phyloP scores from a whole-genome alignment of 1,140 invertebrate genomes.

The Chymomyza costata region DNA sequence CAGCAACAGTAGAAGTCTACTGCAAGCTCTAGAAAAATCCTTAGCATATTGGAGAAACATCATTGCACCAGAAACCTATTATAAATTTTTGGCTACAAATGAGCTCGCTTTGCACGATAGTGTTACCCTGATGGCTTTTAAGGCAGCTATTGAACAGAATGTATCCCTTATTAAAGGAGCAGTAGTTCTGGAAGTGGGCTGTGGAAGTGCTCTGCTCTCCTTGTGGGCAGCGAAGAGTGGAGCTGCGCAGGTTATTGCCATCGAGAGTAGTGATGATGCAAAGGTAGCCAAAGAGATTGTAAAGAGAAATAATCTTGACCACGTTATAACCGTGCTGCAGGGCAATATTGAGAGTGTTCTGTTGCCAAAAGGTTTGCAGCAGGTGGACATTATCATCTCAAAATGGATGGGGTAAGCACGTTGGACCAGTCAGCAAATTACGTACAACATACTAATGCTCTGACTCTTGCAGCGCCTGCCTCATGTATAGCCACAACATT shows the following conservation, averaged over 20 bases:
- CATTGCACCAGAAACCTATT: conserved; percentile 9
- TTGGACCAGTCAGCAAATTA: neutral
- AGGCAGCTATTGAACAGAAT: conserved; percentile 22
- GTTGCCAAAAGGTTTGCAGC: conserved; percentile 6
- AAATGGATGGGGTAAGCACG: conserved; percentile 41
- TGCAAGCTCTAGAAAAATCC: too few species aligned
- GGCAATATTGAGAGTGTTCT: conserved; percentile 13
- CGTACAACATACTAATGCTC: neutral
- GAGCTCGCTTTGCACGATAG: conserved; percentile 14
- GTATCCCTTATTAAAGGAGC: conserved; percentile 12
- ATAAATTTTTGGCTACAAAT: conserved; percentile 16
- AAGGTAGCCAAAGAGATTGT: conserved; percentile 28
- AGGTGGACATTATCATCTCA: conserved; percentile 27
- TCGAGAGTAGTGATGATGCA: conserved; percentile 15
- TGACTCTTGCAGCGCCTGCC: conserved; percentile 14
- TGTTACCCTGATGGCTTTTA: conserved; percentile 19
- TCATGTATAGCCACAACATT: conserved; percentile 21
- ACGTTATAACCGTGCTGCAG: conserved; percentile 23
- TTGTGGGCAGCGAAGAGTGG: conserved; percentile 24
- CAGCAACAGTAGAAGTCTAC: too few species aligned
- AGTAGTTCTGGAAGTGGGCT: conserved; percentile 27
- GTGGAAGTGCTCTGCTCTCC: conserved; percentile 25
- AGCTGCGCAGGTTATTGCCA: conserved; percentile 17
- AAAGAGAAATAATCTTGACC: conserved; percentile 10
- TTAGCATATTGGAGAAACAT: too few species aligned